Evolutionary conservation across 2,888 invertebrate species (phyloP), one percentile per base, ranked within the genome.

Genomic region (Hypsopygia costalis): DNA sequence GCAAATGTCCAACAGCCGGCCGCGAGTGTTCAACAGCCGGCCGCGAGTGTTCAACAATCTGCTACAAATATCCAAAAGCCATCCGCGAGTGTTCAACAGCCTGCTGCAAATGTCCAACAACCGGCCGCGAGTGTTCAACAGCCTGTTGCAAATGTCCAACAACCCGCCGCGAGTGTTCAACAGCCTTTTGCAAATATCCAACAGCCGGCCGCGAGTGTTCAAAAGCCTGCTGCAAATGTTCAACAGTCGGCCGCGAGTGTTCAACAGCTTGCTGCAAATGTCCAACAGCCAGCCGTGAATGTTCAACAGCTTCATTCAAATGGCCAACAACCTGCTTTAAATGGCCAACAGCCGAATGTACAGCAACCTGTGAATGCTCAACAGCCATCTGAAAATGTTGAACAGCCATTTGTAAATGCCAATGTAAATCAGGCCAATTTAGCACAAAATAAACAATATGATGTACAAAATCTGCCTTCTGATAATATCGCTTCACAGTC

Each of bases 401-500:
- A 11, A 40, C 9, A 39, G 28, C 34, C 34, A 31, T 22, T n/a
- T 27, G 20, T 32, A 8, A 40, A 34, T n/a, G 29, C 16, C 5
- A 29, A 33, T 27, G 11, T 8, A 32, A 45, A 52, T 34, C 22
- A 34, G n/a, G n/a, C n/a, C n/a, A n/a, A n/a, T n/a, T n/a, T n/a
- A 29, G 34, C 27, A 33, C 38, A 36, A 37, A 48, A 36, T 33
- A 43, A 43, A 33, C 38, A 36, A 37, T 47, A 36, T 33, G 43
- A 43, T 27, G 31, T 36, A 35, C 46, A 44, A 45, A 43, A 49
- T 12, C 43, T 45, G 37, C 40, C 41, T 25, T 33, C 30, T n/a
- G 35, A 36, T 0, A 41, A 41, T 29, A 47, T 82, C 36, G 86
- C 83, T 60, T 83, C 85, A 0, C 69, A 81, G 46, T 86, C 82